Percentiles rank a stretch among this genome's conserved stretches.
Conservation (phyloP, 2,797 vertebrate genomes). For the Malacoraja senta region DNA sequence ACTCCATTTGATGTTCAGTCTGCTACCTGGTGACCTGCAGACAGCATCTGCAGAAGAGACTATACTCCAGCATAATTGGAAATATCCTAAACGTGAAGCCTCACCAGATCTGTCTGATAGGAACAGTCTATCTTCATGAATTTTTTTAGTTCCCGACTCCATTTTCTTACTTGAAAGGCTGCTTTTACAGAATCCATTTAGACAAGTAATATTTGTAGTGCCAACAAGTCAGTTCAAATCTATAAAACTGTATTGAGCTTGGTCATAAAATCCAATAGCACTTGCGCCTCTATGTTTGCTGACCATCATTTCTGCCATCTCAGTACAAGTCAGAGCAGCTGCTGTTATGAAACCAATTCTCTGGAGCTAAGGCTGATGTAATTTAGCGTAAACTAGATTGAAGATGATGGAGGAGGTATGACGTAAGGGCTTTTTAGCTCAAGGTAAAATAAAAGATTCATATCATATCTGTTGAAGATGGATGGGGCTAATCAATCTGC, state of each 20-base stretch:
- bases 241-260: neutral
- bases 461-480: neutral
- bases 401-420: neutral
- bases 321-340: neutral
- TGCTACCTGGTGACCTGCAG: neutral
- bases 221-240: neutral
- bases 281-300: neutral
- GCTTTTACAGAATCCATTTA: neutral
- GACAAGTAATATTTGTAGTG: neutral
- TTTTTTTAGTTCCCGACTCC: neutral
- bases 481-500: neutral
- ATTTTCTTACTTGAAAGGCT: neutral
- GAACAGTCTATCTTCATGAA: neutral
- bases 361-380: neutral
- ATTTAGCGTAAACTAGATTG: neutral
- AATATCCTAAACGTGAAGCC: neutral
- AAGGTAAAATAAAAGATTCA: neutral
- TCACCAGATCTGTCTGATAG: neutral
- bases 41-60: neutral
- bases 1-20: neutral
- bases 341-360: neutral
- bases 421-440: neutral
- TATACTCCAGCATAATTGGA: neutral
- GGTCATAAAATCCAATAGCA: neutral
- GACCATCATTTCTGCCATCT: neutral